These are phyloP conservation scores for Drosophila subpulchrella DNA, from an alignment of 1,140 invertebrate genomes.

Conservation along the genomic window DNA sequence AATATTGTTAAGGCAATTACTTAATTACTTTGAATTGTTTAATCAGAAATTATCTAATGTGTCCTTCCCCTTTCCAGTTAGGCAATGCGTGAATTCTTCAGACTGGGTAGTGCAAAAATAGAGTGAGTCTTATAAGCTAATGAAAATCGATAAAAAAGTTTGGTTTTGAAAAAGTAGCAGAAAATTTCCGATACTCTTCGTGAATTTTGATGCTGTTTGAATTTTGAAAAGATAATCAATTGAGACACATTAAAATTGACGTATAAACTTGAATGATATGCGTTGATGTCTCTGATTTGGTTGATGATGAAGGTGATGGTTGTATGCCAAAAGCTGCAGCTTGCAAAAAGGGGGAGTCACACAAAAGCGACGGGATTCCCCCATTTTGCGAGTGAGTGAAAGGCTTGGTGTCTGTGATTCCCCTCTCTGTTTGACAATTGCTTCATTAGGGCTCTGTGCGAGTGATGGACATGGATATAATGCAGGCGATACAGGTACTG, in stretches of 20 bases:
- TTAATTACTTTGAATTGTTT: too few relatives aligned
- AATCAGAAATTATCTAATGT: too few relatives aligned
- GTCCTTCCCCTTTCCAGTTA: too few relatives aligned
- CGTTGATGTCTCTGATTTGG: slow-evolving; percentile 22
- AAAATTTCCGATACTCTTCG: too few relatives aligned
- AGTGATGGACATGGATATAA: slow-evolving; percentile 7
- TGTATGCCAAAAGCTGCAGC: slow-evolving; percentile 5
- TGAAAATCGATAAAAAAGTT: too few relatives aligned
- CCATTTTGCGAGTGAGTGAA: slow-evolving; percentile 2
- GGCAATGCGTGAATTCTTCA: too few relatives aligned
- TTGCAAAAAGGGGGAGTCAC: slow-evolving; percentile 15
- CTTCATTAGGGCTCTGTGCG: slow-evolving; percentile 30
- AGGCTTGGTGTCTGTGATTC: slow-evolving; percentile 3
- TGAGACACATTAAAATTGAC: not conserved
- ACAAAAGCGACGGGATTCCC: slow-evolving; percentile 18
- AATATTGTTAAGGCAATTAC: too few relatives aligned
- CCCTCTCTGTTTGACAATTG: slow-evolving; percentile 24
- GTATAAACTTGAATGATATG: slow-evolving; percentile 14
- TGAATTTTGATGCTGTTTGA: too few relatives aligned
- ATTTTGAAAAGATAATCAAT: too few relatives aligned
- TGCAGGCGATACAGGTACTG: slow-evolving; percentile 23
- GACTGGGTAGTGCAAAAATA: too few relatives aligned
- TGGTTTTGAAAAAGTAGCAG: too few relatives aligned
- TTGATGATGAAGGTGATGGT: slow-evolving; percentile 21
- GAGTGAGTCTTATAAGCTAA: too few relatives aligned